Conservation (phyloP, 1,140 invertebrate genomes). For the Tribolium madens region DNA sequence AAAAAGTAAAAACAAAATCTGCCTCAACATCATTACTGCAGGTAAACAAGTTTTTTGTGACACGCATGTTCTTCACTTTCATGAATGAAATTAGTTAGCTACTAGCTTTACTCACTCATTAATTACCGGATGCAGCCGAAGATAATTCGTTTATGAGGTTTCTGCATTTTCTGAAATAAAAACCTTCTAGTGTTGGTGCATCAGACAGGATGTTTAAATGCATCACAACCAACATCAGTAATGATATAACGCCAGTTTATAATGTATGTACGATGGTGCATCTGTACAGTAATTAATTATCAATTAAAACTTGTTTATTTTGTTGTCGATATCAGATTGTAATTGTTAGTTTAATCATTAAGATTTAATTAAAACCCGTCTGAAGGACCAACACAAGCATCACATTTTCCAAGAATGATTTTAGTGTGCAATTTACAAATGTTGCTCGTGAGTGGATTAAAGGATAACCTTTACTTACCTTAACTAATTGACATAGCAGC, state of each 20-base stretch:
- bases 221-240: slow-evolving; percentile 6
- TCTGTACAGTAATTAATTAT: slow-evolving; percentile 33
- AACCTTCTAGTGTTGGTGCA: not conserved
- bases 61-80: slow-evolving; percentile 17
- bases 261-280: not conserved
- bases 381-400: not conserved
- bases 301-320: slow-evolving; percentile 38
- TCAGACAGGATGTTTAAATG: slow-evolving; percentile 31
- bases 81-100: slow-evolving; percentile 37
- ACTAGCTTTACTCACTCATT: slow-evolving; percentile 24
- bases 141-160: slow-evolving; percentile 19
- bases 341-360: slow-evolving; percentile 31
- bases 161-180: slow-evolving; percentile 20
- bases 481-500: not conserved
- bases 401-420: not conserved
- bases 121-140: slow-evolving; percentile 19
- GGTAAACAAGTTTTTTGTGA: slow-evolving; percentile 7
- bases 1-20: not conserved
- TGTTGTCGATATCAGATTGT: slow-evolving; percentile 43
- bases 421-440: not conserved
- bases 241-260: slow-evolving; percentile 18
- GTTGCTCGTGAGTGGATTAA: not conserved
- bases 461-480: not conserved
- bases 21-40: not conserved
- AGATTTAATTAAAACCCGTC: slow-evolving; percentile 16